Evolutionary conservation across 64 coral and sea anemone genomes (phyloP).

Genomic region (Catalaphyllia jardinei): DNA sequence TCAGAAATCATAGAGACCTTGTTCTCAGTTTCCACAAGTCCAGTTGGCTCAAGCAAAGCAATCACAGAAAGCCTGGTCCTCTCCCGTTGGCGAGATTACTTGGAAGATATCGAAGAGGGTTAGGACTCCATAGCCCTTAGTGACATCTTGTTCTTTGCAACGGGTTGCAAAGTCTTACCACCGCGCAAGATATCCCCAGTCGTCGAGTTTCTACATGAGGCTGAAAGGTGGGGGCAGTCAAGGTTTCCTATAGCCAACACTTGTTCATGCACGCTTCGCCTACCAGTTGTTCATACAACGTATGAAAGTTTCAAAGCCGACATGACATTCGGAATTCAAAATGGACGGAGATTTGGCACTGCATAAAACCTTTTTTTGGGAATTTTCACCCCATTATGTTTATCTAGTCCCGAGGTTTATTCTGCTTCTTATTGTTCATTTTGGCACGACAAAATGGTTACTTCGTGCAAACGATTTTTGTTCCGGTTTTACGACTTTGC

Average conservation of each 20-base stretch:
- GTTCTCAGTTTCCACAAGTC: slow-evolving; percentile 41
- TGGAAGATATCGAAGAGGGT: slow-evolving; percentile 59
- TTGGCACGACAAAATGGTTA: too few species aligned
- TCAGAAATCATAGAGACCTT: too few species aligned
- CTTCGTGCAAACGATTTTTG: too few species aligned
- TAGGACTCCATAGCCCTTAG: slow-evolving; percentile 12
- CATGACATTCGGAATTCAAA: slow-evolving; percentile 66
- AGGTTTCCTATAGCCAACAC: slow-evolving; percentile 50
- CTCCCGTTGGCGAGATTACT: slow-evolving; percentile 59
- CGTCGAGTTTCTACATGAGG: slow-evolving; percentile 50
- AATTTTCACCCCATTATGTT: too few species aligned
- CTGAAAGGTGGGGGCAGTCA: slow-evolving; percentile 16
- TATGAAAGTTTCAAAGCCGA: slow-evolving; percentile 60
- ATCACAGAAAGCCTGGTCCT: slow-evolving; percentile 59
- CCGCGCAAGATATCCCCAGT: background rate
- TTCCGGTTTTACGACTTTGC: too few species aligned
- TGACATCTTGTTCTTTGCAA: slow-evolving; percentile 53
- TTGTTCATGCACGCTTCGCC: slow-evolving; percentile 9
- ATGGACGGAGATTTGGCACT: slow-evolving; percentile 46
- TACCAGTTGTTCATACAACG: slow-evolving; percentile 43
- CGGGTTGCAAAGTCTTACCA: too few species aligned
- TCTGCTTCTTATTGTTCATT: too few species aligned
- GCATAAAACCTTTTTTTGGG: background rate
- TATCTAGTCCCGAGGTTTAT: too few species aligned
- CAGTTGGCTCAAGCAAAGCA: slow-evolving; percentile 41